Evolutionary conservation across 2,888 invertebrate genomes (phyloP), one percentile per base, ranked within the genome.

Genomic region (Laothoe populi): DNA sequence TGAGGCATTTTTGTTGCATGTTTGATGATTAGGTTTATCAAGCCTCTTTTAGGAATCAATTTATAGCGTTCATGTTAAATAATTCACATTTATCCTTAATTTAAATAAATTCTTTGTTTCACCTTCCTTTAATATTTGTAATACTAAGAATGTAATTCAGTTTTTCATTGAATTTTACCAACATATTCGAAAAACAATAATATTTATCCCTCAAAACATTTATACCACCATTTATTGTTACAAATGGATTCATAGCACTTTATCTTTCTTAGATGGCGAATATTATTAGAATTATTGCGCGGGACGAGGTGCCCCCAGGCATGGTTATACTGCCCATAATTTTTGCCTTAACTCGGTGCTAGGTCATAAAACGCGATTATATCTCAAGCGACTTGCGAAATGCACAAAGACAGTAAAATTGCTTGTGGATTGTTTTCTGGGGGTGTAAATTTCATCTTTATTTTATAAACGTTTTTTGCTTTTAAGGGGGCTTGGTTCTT

Each of bases 281-380:
- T 87, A 88, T 89, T 87, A 89, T 87, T 87, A 77, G 83, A 91
- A 82, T 92, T 90, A 90, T 88, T 83, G 83, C 81, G 73, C 71
- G 62, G 79, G 78, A 74, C 81, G 88, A 90, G 90, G 90, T 86
- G 90, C 91, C 92, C 73, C 88, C 86, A 85, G 90, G 88, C 83
- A 71, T 78, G 64, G 75, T 79, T 85, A 77, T 79, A 84, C 76
- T 77, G 83, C 79, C 86, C 90, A 91, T 92, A 90, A 92, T 90
- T 92, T 91, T 90, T 89, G 87, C 85, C 82, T 83, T 88, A 89
- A 90, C 90, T 90, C 88, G 84, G 91, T 90, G 92, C 86, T 88
- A 92, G 87, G 86, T 86, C 88, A 90, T 92, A 92, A 92, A 92
- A 84, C 79, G 85, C 80, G 92, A 92, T 92, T 83, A 88, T 90